Conservation (phyloP, 2,888 invertebrate species). For the Fragum sueziense region DNA sequence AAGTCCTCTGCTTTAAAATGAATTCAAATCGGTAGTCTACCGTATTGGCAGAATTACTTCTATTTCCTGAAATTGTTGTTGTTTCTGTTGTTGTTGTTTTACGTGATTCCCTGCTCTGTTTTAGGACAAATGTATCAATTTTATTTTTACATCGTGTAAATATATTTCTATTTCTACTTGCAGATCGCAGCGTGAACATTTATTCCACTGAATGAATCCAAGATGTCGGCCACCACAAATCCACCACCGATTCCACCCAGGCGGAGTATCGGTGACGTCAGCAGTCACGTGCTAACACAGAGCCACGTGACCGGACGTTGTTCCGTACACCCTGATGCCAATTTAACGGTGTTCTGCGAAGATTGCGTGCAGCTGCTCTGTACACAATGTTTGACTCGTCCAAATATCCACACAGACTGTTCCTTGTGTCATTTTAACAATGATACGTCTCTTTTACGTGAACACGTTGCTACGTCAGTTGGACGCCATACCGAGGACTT, state of each 20-base stretch:
- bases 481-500: constrained; percentile 28
- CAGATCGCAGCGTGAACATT: background rate
- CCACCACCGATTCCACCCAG: constrained; percentile 18
- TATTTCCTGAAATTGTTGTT: no score
- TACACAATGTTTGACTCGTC: constrained; percentile 31
- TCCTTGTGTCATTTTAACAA: constrained; percentile 24
- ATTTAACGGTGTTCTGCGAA: constrained; percentile 32
- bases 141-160: no score
- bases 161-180: background rate
- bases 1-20: no score
- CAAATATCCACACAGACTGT: constrained; percentile 33
- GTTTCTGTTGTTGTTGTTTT: no score
- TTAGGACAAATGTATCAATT: no score
- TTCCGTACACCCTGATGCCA: constrained; percentile 11
- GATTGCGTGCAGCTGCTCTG: constrained; percentile 54
- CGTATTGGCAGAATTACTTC: no score
- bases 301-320: constrained; percentile 17
- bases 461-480: constrained; percentile 24
- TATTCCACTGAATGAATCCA: background rate
- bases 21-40: no score
- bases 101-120: no score
- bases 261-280: constrained; percentile 5
- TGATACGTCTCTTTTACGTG: constrained; percentile 11
- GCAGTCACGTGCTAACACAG: background rate
- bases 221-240: background rate